Base-by-base conservation (phyloP, 37 sponge, comb jelly and placozoan species). In the Eunapius fragilis region DNA sequence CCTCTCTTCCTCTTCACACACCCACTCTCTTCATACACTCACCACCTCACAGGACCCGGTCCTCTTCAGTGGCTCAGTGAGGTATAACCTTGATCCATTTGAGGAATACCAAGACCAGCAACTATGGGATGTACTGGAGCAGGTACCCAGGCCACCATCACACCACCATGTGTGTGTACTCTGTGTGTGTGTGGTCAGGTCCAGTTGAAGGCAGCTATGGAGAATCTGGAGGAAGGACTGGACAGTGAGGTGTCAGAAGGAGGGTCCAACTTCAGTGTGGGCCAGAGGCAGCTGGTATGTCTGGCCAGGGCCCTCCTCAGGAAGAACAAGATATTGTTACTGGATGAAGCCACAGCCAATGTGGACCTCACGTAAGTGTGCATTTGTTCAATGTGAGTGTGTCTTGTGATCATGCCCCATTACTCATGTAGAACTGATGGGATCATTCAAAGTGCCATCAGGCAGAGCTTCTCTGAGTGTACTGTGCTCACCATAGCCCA, bases 401-500 rank as follows among this genome's bases (percentile, higher is more conserved):
- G 41, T 41, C 41, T 41, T 41, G 6, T 41, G 41, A 41, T 41
- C 41, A 41, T 41, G 41, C 41, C 41, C 41, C 41, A 41, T 41
- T 41, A 41, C 41, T 41, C 41, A 41, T 34, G 31, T 75, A 93
- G 93, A 69, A 97, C 98, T 76, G 98, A 97, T 88, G 92, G 69
- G 31, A 87, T 93, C 58, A 95, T 98, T 25, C 98, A 98, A 80
- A 71, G 78, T 70, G 84, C 88, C 24, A 89, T 98, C 14, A 80
- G 94, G 4, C 86, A 87, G 31, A 71, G 85, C 81, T 98, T 98
- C 76, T 31, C 70, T 10, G 88, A 95, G 37, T 91, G 96, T 37
- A 98, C 98, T 25, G 86, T 95, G 14, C 78, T 98, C 24, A 93
- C 96, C 37, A 95, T 97, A 50, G 98, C 98, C 37, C 98, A 97